Percentiles rank a stretch among this genome's conserved stretches.
These are phyloP conservation scores for Rana temporaria DNA, from an alignment of 2,113 vertebrate genomes.

Conservation along the genomic window DNA sequence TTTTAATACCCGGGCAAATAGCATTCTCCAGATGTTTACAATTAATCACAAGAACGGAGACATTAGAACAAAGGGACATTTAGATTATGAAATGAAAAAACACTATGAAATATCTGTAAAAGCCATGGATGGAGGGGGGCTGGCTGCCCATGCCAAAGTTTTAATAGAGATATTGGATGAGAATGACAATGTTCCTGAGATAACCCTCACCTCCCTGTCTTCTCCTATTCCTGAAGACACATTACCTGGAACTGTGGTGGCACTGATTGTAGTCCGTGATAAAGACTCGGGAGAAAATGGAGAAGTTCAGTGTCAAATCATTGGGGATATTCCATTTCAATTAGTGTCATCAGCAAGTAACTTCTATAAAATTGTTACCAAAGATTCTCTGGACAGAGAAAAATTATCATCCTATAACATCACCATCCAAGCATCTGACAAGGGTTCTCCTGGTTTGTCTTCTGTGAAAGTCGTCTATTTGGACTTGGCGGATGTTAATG, in stretches of 20 bases:
- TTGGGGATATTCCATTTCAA: constrained; percentile 81
- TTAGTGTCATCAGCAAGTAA: constrained; percentile 78
- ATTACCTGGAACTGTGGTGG: constrained; percentile 80
- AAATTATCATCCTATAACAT: constrained; percentile 65
- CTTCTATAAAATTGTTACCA: constrained; percentile 76
- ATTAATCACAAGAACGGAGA: constrained; percentile 64
- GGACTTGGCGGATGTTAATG: constrained; percentile 23
- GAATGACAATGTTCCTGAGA: constrained; percentile 78
- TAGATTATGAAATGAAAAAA: constrained; percentile 70
- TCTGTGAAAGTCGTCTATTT: constrained; percentile 75
- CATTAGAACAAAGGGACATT: constrained; percentile 50
- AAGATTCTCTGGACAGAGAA: constrained; percentile 64
- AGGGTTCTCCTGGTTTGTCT: constrained; percentile 81
- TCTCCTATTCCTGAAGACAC: constrained; percentile 84
- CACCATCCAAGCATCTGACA: constrained; percentile 68
- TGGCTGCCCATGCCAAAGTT: constrained; percentile 65
- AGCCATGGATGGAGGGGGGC: constrained; percentile 68
- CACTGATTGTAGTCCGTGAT: constrained; percentile 84
- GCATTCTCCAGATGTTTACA: constrained; percentile 57
- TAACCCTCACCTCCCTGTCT: constrained; percentile 83
- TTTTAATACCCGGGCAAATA: constrained; percentile 59
- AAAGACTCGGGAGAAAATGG: constrained; percentile 65
- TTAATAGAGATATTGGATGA: constrained; percentile 68
- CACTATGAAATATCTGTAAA: constrained; percentile 66
- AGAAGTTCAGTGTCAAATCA: constrained; percentile 78